Evolutionary conservation across 2,797 vertebrate species (phyloP).

Genomic region (Crocodylus rhombifer): DNA sequence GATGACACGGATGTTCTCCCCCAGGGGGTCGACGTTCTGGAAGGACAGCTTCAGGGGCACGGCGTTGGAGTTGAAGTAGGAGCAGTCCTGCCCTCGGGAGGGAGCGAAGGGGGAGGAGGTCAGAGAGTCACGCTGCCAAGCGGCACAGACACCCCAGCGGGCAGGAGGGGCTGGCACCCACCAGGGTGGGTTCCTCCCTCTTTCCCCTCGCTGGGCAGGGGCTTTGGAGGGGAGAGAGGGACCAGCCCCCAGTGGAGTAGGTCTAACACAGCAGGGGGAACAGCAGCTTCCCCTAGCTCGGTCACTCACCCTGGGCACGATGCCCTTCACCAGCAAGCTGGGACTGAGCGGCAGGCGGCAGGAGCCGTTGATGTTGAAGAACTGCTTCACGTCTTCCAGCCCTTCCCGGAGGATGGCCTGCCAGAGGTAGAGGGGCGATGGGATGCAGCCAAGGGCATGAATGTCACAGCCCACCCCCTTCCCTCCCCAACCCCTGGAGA

Average conservation of each 20-base stretch:
- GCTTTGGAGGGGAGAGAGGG: neutral
- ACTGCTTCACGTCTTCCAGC: constrained; percentile 91
- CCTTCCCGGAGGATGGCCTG: constrained; percentile 89
- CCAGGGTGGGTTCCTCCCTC: no score
- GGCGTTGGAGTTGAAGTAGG: constrained; percentile 97
- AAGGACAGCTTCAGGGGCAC: constrained; percentile 96
- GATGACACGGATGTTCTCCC: constrained; percentile 93
- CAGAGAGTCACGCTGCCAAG: neutral
- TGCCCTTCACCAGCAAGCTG: constrained; percentile 90
- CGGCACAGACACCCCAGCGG: neutral
- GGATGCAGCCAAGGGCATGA: no score
- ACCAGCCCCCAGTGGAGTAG: neutral
- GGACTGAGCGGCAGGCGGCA: constrained; percentile 95
- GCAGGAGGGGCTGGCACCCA: neutral
- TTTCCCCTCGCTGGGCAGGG: neutral
- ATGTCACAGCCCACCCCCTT: neutral
- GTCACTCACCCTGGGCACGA: constrained; percentile 90
- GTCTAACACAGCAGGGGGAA: neutral
- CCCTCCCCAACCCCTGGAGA: neutral
- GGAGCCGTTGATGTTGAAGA: constrained; percentile 89
- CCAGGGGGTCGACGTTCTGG: constrained; percentile 90
- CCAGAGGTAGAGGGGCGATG: rapidly evolving
- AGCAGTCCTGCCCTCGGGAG: constrained; percentile 85
- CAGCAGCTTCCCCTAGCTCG: neutral
- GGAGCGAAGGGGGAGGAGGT: neutral